phyloP scores from a whole-genome alignment of 2,113 vertebrate species.

The Psilopogon haemacephalus region DNA sequence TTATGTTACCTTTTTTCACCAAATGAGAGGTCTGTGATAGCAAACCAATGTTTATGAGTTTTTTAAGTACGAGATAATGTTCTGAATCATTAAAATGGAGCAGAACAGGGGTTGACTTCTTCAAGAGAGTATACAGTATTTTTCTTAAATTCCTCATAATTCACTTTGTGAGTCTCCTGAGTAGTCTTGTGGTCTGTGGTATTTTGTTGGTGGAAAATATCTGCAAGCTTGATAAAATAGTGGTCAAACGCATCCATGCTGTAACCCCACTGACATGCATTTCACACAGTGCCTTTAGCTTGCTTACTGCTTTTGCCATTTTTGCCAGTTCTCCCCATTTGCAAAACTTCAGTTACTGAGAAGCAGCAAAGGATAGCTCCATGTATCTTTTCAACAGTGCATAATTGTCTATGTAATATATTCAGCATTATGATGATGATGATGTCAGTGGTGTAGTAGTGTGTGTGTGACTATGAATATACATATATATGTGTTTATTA shows the following conservation, averaged over 20 bases:
- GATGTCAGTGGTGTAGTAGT: neutral
- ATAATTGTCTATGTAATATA: neutral
- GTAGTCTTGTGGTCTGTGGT: neutral
- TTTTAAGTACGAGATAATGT: neutral
- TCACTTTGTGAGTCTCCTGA: neutral
- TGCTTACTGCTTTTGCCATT: neutral
- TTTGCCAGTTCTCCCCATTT: neutral
- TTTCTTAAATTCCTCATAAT: neutral
- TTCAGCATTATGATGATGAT: neutral
- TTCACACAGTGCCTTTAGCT: neutral
- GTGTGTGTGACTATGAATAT: neutral
- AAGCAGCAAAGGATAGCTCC: neutral
- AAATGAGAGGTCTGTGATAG: neutral
- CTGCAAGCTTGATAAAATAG: constrained; percentile 15
- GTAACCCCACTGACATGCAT: neutral
- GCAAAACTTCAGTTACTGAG: neutral
- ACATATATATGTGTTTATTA: neutral
- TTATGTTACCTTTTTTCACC: neutral
- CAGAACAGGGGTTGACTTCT: neutral
- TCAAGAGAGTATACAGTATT: neutral
- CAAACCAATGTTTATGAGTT: neutral
- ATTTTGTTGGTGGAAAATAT: constrained; percentile 13
- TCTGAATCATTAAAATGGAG: neutral
- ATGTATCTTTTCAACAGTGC: neutral
- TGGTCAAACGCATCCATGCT: constrained; percentile 19